Evolutionary conservation across 1,140 invertebrate genomes (phyloP).

Genomic region (Drosophila albomicans): DNA sequence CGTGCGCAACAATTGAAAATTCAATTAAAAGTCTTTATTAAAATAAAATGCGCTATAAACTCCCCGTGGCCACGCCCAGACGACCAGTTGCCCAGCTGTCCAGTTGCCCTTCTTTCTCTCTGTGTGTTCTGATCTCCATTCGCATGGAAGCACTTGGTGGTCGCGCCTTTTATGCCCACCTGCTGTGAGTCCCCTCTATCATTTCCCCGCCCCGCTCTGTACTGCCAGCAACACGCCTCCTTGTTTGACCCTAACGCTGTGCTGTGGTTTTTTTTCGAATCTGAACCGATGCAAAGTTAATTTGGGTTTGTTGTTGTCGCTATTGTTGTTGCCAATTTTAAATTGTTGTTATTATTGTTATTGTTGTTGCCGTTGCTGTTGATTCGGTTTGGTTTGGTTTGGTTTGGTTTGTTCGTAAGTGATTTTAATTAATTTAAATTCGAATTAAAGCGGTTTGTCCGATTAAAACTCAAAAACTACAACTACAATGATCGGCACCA

Average conservation of each 20-base stretch:
- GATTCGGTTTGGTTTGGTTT: slow-evolving; percentile 49
- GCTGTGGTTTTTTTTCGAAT: slow-evolving; percentile 66
- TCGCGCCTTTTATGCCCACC: slow-evolving; percentile 71
- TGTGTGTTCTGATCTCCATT: slow-evolving; percentile 8
- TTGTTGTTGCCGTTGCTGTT: slow-evolving; percentile 43
- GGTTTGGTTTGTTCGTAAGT: slow-evolving; percentile 64
- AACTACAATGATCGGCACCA: slow-evolving; percentile 47
- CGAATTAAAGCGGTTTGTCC: slow-evolving; percentile 77
- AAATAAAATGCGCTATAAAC: slow-evolving; percentile 78
- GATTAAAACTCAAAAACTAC: slow-evolving; percentile 78
- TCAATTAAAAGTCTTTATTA: slow-evolving; percentile 84
- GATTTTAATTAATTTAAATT: slow-evolving; percentile 83
- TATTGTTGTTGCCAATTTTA: slow-evolving; percentile 49
- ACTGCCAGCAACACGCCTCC: slow-evolving; percentile 1
- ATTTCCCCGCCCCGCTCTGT: not conserved
- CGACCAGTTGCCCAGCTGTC: slow-evolving; percentile 17
- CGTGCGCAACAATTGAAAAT: slow-evolving; percentile 78
- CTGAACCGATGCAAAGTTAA: slow-evolving; percentile 77
- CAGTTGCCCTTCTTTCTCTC: not conserved
- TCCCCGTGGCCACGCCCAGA: slow-evolving; percentile 43
- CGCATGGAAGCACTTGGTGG: slow-evolving; percentile 52
- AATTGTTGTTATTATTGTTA: slow-evolving; percentile 53
- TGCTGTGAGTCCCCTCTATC: slow-evolving; percentile 48
- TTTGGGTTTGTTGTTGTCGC: slow-evolving; percentile 65
- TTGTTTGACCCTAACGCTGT: slow-evolving; percentile 27